These are phyloP conservation scores for Corythornis madagascariensis DNA, from an alignment of 2,113 vertebrate genomes.

Conservation along the genomic window DNA sequence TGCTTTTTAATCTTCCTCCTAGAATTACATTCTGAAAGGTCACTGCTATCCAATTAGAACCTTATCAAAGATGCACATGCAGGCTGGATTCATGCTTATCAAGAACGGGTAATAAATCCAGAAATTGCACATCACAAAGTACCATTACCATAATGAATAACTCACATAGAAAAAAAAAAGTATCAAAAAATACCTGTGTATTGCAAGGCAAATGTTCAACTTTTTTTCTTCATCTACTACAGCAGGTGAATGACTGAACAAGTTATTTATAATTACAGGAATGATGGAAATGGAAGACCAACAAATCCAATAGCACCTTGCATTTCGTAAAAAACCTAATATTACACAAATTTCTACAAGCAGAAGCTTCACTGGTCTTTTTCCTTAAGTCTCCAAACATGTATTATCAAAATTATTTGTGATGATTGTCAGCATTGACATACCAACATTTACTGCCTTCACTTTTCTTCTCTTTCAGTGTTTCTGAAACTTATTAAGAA, in stretches of 20 bases:
- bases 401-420: not conserved
- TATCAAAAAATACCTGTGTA: constrained; percentile 65
- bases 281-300: not conserved
- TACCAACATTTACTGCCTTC: not conserved
- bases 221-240: not conserved
- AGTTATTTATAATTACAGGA: not conserved
- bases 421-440: not conserved
- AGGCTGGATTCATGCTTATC: constrained; percentile 75
- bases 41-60: constrained; percentile 86
- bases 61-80: constrained; percentile 86
- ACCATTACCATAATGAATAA: constrained; percentile 79
- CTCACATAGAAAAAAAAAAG: constrained; percentile 25
- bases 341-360: not conserved
- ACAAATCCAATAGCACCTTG: not conserved
- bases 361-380: not conserved
- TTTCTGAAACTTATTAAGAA: not conserved
- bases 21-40: constrained; percentile 86
- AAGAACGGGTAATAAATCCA: constrained; percentile 83
- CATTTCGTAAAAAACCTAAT: not conserved
- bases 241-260: constrained; percentile 2
- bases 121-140: constrained; percentile 72
- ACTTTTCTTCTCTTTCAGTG: not conserved
- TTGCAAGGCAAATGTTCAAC: constrained; percentile 32
- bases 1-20: constrained; percentile 84
- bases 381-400: not conserved